Evolutionary conservation across 2,113 vertebrate genomes (phyloP).

Genomic region (Nothobranchius kuhntae): DNA sequence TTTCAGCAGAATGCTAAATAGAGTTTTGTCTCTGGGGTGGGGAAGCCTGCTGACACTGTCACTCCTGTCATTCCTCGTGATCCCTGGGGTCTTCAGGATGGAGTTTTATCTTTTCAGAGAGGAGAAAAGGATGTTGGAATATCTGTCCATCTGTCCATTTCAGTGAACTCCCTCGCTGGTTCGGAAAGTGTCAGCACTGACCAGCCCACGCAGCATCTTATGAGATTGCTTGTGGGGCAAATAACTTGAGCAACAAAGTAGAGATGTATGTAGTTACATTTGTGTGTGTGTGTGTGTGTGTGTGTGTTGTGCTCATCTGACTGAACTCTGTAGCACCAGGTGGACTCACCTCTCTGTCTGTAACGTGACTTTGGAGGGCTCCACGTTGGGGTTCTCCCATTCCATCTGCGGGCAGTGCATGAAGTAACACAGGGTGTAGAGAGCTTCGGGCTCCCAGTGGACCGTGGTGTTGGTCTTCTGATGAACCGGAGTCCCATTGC

Average conservation of each 20-base stretch:
- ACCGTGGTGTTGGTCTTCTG: constrained; percentile 81
- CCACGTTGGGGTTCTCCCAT: constrained; percentile 97
- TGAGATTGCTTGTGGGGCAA: constrained; percentile 19
- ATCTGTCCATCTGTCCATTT: constrained; percentile 54
- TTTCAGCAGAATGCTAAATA: constrained; percentile 69
- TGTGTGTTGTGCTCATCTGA: no score
- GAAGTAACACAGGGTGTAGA: constrained; percentile 98
- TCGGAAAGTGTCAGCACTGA: constrained; percentile 42
- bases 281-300: neutral
- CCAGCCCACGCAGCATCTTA: constrained; percentile 41
- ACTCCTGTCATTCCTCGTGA: constrained; percentile 51
- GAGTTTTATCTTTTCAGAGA: constrained; percentile 52
- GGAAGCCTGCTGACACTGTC: constrained; percentile 55
- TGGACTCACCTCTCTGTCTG: constrained; percentile 91
- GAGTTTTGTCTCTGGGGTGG: constrained; percentile 42
- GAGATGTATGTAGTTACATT: constrained; percentile 1
- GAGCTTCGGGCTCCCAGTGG: constrained; percentile 96
- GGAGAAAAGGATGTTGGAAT: constrained; percentile 39
- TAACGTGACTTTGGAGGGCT: constrained; percentile 93
- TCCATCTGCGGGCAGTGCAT: constrained; percentile 99
- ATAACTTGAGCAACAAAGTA: constrained; percentile 35
- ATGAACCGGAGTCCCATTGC: constrained; percentile 90
- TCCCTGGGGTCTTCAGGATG: constrained; percentile 44
- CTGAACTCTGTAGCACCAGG: no score
- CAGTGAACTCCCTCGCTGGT: constrained; percentile 28